Evolutionary conservation across 1,140 invertebrate species (phyloP), one percentile per base, ranked within the genome.

Genomic region (Metaphire vulgaris): DNA sequence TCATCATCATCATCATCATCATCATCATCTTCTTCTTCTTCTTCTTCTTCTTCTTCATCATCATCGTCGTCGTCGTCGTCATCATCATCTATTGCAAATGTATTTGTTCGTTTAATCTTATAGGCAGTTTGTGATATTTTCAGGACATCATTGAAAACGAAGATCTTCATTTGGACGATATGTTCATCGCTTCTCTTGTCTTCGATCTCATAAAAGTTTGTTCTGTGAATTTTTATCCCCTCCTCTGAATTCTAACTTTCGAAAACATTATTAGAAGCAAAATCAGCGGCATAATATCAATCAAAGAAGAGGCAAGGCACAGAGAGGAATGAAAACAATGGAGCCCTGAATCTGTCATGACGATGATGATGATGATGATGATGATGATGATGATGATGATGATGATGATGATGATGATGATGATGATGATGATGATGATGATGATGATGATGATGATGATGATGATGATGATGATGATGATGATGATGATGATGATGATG

Each of bases 181-280:
- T 78, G 29, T 75, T 78, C 33, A 72, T 75, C 28, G 77, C 77
- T 29, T 85, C 84, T 0, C 79, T 85, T 1, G 81, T 85, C 1
- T 82, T 81, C 74, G 84, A 85, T 77, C 82, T 85, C 31, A 80
- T 85, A 30, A 78, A 75, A 69, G 77, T 78, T 14, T 21, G 56
- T 56, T 12, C 16, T 21, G 34, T n/a, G n/a, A n/a, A n/a, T n/a
- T n/a, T n/a, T n/a, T n/a, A n/a, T n/a, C n/a, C n/a, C n/a, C n/a
- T n/a, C n/a, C n/a, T n/a, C n/a, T n/a, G n/a, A n/a, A n/a, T n/a
- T n/a, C n/a, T n/a, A n/a, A n/a, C n/a, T n/a, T n/a, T n/a, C n/a
- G n/a, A n/a, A n/a, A n/a, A n/a, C n/a, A n/a, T n/a, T n/a, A n/a
- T n/a, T n/a, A n/a, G n/a, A n/a, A n/a, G n/a, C n/a, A n/a, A n/a